phyloP scores from a whole-genome alignment of 2,888 invertebrate genomes.

The Limnephilus lunatus region DNA sequence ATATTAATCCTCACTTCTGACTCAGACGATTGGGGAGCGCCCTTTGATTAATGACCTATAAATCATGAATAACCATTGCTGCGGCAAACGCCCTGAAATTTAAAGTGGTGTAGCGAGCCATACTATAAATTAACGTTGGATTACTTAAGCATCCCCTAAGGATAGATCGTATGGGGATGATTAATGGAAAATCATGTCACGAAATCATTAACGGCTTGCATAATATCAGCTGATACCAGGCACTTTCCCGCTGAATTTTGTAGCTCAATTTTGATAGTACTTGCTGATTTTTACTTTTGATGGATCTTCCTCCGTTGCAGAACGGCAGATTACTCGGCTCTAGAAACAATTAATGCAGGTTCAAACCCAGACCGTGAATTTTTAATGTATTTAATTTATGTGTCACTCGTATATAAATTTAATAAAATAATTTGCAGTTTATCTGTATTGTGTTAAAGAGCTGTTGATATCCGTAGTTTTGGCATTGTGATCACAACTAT shows the following conservation, averaged over 20 bases:
- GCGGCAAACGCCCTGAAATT: constrained; percentile 48
- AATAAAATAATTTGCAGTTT: not conserved
- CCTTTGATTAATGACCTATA: constrained; percentile 56
- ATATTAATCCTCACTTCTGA: constrained; percentile 63
- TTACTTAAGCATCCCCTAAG: constrained; percentile 47
- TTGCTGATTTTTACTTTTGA: not conserved
- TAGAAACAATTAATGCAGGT: not conserved
- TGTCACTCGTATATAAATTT: too few relatives aligned
- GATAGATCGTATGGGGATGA: constrained; percentile 39
- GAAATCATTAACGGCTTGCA: not conserved
- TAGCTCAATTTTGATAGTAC: not conserved
- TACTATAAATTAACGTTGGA: constrained; percentile 58
- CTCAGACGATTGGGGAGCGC: constrained; percentile 57
- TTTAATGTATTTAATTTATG: too few relatives aligned
- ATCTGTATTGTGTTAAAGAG: not conserved
- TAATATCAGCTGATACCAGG: not conserved
- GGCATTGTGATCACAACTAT: not conserved
- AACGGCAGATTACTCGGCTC: not conserved
- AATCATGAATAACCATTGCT: constrained; percentile 53
- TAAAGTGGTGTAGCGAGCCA: constrained; percentile 53
- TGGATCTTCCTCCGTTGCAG: not conserved
- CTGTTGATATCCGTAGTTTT: not conserved
- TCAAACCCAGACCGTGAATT: not conserved
- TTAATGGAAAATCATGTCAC: constrained; percentile 39
- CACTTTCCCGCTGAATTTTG: not conserved